These are phyloP conservation scores for Rhamnusium bicolor DNA, from an alignment of 2,888 invertebrate species.

Conservation along the genomic window DNA sequence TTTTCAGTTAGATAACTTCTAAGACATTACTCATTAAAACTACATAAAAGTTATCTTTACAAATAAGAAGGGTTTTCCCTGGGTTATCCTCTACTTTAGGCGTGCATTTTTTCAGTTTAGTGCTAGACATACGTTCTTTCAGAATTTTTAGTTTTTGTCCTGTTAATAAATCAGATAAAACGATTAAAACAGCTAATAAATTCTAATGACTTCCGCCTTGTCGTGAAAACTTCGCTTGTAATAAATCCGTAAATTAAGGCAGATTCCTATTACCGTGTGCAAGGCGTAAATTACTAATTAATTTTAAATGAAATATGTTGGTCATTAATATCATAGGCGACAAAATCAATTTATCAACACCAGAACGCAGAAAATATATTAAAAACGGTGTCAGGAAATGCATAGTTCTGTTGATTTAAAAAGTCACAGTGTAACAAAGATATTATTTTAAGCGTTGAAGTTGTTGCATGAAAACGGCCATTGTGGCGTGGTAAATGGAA, in stretches of 20 bases:
- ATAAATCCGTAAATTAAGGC: conserved; percentile 3
- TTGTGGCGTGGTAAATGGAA: neutral
- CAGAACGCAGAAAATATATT: neutral
- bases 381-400: neutral
- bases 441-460: neutral
- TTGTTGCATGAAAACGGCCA: neutral
- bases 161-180: neutral
- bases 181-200: neutral
- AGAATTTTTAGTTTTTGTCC: neutral
- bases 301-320: conserved; percentile 2
- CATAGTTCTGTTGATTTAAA: neutral
- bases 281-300: conserved; percentile 11
- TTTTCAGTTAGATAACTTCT: too few relatives aligned
- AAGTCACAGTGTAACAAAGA: neutral
- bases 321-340: conserved; percentile 1
- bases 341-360: conserved; percentile 17
- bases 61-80: too few relatives aligned
- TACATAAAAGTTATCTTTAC: too few relatives aligned
- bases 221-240: neutral
- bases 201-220: neutral
- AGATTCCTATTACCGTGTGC: neutral
- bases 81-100: too few relatives aligned
- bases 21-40: too few relatives aligned
- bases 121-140: neutral
- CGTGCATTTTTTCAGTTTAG: too few relatives aligned